Conservation (phyloP, 2,113 vertebrate genomes). For the Ptilorrhoa leucosticta region DNA sequence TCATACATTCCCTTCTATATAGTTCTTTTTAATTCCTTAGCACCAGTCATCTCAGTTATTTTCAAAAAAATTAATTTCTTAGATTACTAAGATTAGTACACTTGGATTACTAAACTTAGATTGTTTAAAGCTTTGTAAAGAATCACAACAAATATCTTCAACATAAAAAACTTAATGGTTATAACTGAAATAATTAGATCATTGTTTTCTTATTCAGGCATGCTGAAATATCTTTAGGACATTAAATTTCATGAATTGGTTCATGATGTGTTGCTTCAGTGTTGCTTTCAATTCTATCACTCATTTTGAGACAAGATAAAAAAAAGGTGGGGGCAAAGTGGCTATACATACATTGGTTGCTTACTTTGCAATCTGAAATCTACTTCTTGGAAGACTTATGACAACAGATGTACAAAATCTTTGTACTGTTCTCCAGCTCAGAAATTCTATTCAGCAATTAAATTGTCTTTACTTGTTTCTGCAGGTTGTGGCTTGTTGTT, state of each 20-base stretch:
- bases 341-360: background rate
- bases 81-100: background rate
- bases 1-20: background rate
- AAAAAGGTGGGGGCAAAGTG: background rate
- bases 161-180: conserved; percentile 44
- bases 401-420: background rate
- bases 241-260: conserved; percentile 39
- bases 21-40: conserved; percentile 63
- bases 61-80: background rate
- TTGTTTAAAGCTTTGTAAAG: conserved; percentile 53
- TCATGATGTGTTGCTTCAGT: conserved; percentile 37
- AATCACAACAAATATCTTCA: background rate
- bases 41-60: conserved; percentile 41
- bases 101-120: background rate
- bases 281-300: conserved; percentile 43
- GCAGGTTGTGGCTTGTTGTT: background rate
- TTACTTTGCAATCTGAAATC: conserved; percentile 37
- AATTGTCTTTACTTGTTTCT: conserved; percentile 23
- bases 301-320: background rate
- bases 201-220: conserved; percentile 39
- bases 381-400: conserved; percentile 10
- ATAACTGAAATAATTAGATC: conserved; percentile 46
- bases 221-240: conserved; percentile 23
- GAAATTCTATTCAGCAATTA: conserved; percentile 1
- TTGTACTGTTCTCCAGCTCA: conserved; percentile 19